Percentiles rank a stretch among this genome's conserved stretches.
Conservation (phyloP, 2,888 invertebrate genomes). For the Chaetoderma sp. region DNA sequence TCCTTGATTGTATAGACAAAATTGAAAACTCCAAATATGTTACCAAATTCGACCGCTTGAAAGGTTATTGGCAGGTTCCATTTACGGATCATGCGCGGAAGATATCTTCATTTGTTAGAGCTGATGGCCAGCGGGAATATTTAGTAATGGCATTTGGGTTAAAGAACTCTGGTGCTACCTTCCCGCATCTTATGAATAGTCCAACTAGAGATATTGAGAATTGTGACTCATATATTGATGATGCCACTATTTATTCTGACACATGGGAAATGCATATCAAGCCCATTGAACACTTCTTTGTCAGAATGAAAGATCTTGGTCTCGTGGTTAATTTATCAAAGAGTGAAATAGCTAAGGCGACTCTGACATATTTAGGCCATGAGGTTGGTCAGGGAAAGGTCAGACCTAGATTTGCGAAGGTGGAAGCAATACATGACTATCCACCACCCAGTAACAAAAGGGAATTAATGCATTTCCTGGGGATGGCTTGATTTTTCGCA, state of each 20-base stretch:
- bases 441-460: conserved; percentile 25
- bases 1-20: conserved; percentile 1
- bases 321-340: too few species aligned
- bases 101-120: conserved; percentile 33
- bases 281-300: conserved; percentile 12
- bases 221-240: conserved; percentile 35
- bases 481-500: conserved; percentile 32
- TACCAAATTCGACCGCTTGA: neutral
- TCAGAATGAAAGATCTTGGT: too few species aligned
- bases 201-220: neutral
- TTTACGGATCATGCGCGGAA: conserved; percentile 36
- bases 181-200: conserved; percentile 33
- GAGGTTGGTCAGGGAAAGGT: conserved; percentile 37
- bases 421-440: conserved; percentile 24
- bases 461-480: conserved; percentile 31
- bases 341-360: too few species aligned
- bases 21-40: neutral
- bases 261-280: conserved; percentile 18
- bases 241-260: conserved; percentile 16
- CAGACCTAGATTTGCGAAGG: conserved; percentile 26
- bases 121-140: conserved; percentile 25
- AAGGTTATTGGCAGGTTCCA: conserved; percentile 24
- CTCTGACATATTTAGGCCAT: conserved; percentile 38
- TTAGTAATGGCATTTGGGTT: conserved; percentile 42
- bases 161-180: conserved; percentile 36